Evolutionary conservation across 2,797 vertebrate genomes (phyloP).

Genomic region (Melanotaenia maccullochi): DNA sequence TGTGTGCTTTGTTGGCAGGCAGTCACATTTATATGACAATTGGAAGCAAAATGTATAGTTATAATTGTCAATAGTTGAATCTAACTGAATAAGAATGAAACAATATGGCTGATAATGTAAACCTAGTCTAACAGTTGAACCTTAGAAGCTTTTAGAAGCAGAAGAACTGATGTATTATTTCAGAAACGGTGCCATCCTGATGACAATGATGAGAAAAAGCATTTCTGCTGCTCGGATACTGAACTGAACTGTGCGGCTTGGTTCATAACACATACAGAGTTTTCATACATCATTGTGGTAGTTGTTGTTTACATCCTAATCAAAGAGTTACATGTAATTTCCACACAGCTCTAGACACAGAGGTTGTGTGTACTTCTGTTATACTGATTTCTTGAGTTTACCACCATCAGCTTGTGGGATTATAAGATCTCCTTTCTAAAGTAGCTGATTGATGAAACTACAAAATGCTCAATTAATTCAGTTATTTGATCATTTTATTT

Average conservation of each 20-base stretch:
- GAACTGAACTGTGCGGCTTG: no score
- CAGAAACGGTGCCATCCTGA: background rate
- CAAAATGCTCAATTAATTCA: no score
- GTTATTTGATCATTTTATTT: no score
- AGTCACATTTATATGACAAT: no score
- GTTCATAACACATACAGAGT: no score
- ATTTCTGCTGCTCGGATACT: background rate
- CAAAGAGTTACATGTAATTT: background rate
- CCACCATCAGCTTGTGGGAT: background rate
- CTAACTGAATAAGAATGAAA: no score
- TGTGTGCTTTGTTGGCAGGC: no score
- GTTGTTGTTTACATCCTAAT: no score
- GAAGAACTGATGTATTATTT: background rate
- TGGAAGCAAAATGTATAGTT: no score
- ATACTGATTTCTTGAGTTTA: background rate
- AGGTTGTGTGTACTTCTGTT: background rate
- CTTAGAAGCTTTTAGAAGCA: background rate
- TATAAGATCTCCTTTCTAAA: constrained; percentile 1
- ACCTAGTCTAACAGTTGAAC: background rate
- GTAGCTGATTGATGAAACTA: background rate
- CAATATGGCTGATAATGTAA: no score
- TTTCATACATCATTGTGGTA: no score
- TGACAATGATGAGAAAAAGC: background rate
- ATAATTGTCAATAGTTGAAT: no score
- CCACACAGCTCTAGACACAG: background rate